Base-by-base conservation (phyloP, 1,140 invertebrate genomes). In the Episyrphus balteatus region DNA sequence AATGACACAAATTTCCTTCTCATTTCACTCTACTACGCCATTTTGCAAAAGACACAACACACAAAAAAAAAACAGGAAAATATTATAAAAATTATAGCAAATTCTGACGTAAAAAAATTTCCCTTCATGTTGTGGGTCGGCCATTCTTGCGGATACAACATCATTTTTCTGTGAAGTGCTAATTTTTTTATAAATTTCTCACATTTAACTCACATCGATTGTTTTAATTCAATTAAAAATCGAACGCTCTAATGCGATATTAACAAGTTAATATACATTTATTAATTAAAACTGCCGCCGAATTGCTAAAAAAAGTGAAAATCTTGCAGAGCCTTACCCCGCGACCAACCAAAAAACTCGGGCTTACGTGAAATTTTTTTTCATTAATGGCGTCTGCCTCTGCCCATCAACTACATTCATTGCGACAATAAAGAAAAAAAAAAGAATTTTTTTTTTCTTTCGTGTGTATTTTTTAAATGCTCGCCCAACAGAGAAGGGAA, bases 131-230 rank as follows among this genome's bases (percentile, higher is more conserved):
- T 15, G 40, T 42, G 40, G 40, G 40, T 42, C 40, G 19, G 40
- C 40, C 40, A 42, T 42, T 42, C 19, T 42, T 21, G 15, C 15
- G 40, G 40, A 42, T 42, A 26, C 19, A 42, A 42, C 40, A 21
- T 42, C 40, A 42, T 14, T 26, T n/a, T 18, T 42, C 40, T 42
- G 40, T 42, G 40, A 42, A 42, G 40, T 42, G 40, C 40, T 42
- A 42, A 21, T 18, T 18, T 14, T 14, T 14, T 42, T 3, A 3
- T 42, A 42, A 17, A 42, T 14, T 14, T 18, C 18, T 21, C 40
- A 42, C 19, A 21, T 42, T 42, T 6, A 42, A 42, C 40, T 42
- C 40, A 42, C 40, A 42, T 17, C 15, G 13, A 42, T 42, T 42
- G 40, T 18, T 15, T 13, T 7, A 21, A 42, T 42, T 42, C 18